phyloP scores from a whole-genome alignment of 2,113 vertebrate genomes.

The Hippocampus barbouri region DNA sequence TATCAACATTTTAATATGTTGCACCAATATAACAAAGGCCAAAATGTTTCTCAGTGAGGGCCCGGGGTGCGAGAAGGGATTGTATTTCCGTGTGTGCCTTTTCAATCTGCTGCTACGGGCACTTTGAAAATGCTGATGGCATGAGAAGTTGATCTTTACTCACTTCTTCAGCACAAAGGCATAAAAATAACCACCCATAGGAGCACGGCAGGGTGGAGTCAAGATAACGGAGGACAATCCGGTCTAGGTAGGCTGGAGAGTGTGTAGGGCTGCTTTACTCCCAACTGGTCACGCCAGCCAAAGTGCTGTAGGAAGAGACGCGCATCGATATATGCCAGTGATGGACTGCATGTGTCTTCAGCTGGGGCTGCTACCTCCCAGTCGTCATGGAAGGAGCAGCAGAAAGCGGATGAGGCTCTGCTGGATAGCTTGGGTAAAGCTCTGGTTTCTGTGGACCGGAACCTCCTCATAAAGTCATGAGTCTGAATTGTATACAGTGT shows the following conservation, averaged over 20 bases:
- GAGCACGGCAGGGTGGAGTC: constrained; percentile 8
- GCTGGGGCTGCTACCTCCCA: constrained; percentile 57
- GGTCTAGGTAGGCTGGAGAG: constrained; percentile 19
- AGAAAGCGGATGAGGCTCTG: constrained; percentile 50
- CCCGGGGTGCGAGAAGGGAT: constrained; percentile 31
- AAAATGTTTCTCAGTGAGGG: not conserved
- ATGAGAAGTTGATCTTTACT: constrained; percentile 66
- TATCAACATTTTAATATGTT: not conserved
- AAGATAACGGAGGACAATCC: constrained; percentile 22
- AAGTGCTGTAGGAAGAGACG: constrained; percentile 2
- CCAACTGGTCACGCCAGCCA: not conserved
- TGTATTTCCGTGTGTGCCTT: constrained; percentile 54
- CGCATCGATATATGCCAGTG: constrained; percentile 22
- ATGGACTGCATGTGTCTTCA: constrained; percentile 60
- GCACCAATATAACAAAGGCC: not conserved
- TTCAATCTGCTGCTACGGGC: constrained; percentile 54
- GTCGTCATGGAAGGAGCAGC: constrained; percentile 35
- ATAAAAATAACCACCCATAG: constrained; percentile 65
- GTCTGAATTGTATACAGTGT: no score
- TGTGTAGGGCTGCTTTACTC: not conserved
- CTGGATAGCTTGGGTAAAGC: constrained; percentile 66
- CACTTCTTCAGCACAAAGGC: constrained; percentile 51
- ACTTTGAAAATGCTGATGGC: constrained; percentile 68
- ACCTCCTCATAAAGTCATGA: no score
- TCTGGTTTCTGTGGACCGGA: not conserved